Percentiles rank a stretch among this genome's conserved stretches.
These are phyloP conservation scores for Heliothis virescens DNA, from an alignment of 1,140 invertebrate species.

Conservation along the genomic window DNA sequence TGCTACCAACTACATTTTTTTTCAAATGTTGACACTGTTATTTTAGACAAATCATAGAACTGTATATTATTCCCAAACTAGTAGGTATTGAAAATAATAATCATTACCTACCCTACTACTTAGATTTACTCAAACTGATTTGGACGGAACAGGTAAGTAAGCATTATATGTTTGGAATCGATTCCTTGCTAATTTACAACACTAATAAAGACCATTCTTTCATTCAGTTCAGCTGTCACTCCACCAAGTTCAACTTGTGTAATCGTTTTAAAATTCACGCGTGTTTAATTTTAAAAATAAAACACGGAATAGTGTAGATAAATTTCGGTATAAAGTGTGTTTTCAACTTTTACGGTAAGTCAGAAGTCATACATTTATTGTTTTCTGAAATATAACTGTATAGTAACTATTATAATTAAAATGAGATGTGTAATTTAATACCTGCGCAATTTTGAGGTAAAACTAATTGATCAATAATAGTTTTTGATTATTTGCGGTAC, in stretches of 20 bases:
- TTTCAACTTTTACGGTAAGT: conserved; percentile 14
- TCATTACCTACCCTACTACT: too few relatives aligned
- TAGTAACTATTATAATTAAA: not conserved
- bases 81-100: too few relatives aligned
- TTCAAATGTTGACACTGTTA: too few relatives aligned
- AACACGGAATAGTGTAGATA: not conserved
- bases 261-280: conserved; percentile 47
- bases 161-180: not conserved
- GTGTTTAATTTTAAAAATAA: conserved; percentile 26
- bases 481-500: not conserved
- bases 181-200: not conserved
- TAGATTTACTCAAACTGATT: too few relatives aligned
- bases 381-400: not conserved
- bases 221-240: conserved; percentile 44
- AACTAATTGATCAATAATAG: not conserved
- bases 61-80: too few relatives aligned
- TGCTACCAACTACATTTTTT: too few relatives aligned
- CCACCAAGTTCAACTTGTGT: conserved; percentile 47
- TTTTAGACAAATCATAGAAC: too few relatives aligned
- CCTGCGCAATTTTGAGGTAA: conserved; percentile 13
- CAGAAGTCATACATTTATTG: not conserved
- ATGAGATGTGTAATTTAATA: conserved; percentile 33
- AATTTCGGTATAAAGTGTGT: not conserved
- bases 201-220: not conserved
- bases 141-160: too few relatives aligned